Evolutionary conservation across 2,888 invertebrate genomes (phyloP).

Genomic region (Calameuta filiformis): DNA sequence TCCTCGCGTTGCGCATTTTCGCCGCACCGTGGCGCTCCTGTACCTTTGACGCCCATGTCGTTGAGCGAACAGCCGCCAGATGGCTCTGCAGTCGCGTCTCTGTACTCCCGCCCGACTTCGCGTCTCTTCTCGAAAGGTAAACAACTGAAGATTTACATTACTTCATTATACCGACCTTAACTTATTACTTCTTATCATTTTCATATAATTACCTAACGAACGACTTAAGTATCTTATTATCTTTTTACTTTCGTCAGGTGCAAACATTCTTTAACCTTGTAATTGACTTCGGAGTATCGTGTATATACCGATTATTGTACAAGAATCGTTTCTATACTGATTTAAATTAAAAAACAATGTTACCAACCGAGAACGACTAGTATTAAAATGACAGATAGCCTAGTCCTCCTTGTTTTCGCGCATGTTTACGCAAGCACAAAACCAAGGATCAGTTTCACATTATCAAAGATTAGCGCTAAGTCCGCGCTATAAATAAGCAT

Average conservation of each 20-base stretch:
- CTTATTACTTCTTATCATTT: neutral
- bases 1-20: neutral
- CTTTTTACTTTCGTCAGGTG: no score
- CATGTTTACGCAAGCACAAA: constrained; percentile 16
- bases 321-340: neutral
- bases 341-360: neutral
- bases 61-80: neutral
- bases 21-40: neutral
- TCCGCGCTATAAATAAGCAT: constrained; percentile 25
- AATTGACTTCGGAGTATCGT: neutral
- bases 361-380: neutral
- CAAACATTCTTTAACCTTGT: neutral
- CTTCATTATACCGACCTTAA: neutral
- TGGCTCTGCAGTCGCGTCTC: neutral
- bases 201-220: neutral
- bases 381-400: neutral
- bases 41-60: neutral
- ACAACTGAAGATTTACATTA: neutral
- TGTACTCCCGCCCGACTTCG: neutral
- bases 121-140: neutral
- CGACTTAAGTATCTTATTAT: neutral
- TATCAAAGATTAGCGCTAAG: constrained; percentile 28
- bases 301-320: neutral
- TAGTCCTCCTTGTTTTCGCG: neutral
- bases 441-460: constrained; percentile 10